Evolutionary conservation across 2,113 vertebrate species (phyloP).

Genomic region (Bambusicola thoracicus): DNA sequence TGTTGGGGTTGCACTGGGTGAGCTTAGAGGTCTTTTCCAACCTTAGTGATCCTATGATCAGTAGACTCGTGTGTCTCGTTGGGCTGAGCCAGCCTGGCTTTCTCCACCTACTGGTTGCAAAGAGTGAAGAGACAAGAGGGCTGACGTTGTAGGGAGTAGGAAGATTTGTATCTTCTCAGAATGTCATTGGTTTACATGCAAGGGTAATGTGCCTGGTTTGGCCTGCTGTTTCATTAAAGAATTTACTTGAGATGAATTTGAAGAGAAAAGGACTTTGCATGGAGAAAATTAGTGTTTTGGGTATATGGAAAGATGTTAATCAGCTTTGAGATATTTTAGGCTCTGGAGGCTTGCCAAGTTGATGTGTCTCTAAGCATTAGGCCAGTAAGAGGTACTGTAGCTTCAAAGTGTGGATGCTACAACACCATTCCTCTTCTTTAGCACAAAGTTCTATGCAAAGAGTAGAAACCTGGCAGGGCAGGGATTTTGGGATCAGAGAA

Average conservation of each 20-base stretch:
- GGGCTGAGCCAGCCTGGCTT: neutral
- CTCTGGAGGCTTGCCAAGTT: neutral
- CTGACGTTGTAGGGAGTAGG: neutral
- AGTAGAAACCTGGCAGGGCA: neutral
- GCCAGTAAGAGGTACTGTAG: neutral
- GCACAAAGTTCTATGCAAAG: neutral
- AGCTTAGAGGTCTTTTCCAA: too few species aligned
- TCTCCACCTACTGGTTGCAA: neutral
- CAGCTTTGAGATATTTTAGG: neutral
- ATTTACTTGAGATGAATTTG: neutral
- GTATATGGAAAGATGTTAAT: neutral
- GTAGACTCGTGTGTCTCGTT: neutral
- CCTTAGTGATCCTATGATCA: neutral
- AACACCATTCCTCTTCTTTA: neutral
- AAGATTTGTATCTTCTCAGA: neutral
- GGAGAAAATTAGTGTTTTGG: neutral
- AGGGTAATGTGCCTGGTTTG: neutral
- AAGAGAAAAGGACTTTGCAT: neutral
- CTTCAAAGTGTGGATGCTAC: neutral
- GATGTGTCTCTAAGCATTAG: neutral
- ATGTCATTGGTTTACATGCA: neutral
- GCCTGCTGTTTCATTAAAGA: neutral
- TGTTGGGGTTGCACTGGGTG: too few species aligned
- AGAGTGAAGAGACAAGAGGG: neutral
- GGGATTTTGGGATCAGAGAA: neutral